Conservation (phyloP, 2,113 vertebrate species). For the Puntigrus tetrazona region DNA sequence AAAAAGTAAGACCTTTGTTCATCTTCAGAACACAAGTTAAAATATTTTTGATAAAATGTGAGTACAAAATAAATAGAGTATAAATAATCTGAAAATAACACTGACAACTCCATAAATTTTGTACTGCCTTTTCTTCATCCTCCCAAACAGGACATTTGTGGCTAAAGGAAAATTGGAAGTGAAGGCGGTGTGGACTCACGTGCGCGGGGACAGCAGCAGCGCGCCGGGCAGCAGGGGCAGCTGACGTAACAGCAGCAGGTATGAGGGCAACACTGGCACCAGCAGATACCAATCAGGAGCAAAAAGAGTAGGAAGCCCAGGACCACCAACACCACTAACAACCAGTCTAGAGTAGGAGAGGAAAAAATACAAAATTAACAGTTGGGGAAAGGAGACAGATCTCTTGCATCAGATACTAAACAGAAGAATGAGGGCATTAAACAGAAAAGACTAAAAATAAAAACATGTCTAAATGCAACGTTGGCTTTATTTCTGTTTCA, state of each 20-base stretch:
- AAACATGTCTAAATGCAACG: not conserved
- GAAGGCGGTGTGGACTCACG: conserved; percentile 73
- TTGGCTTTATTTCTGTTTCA: not conserved
- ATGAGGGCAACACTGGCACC: conserved; percentile 93
- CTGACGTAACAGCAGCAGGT: conserved; percentile 90
- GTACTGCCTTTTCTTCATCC: not conserved
- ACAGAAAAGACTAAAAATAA: not conserved
- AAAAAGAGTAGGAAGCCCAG: conserved; percentile 79
- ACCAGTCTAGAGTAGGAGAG: conserved; percentile 78
- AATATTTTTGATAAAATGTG: too few species aligned
- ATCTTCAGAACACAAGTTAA: too few species aligned
- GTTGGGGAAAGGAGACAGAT: not conserved
- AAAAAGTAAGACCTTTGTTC: too few species aligned
- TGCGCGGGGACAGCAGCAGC: conserved; percentile 88
- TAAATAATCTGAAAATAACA: not conserved
- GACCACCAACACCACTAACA: conserved; percentile 83
- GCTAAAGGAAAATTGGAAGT: not conserved
- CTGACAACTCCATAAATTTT: not conserved
- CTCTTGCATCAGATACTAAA: not conserved
- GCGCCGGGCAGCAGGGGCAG: conserved; percentile 88
- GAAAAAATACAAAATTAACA: not conserved
- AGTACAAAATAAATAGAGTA: not conserved
- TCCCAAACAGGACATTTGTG: not conserved
- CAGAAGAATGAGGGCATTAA: not conserved
- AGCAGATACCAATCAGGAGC: conserved; percentile 86